Conservation (phyloP, 2,888 invertebrate genomes). For the Hypolimnas misippus region DNA sequence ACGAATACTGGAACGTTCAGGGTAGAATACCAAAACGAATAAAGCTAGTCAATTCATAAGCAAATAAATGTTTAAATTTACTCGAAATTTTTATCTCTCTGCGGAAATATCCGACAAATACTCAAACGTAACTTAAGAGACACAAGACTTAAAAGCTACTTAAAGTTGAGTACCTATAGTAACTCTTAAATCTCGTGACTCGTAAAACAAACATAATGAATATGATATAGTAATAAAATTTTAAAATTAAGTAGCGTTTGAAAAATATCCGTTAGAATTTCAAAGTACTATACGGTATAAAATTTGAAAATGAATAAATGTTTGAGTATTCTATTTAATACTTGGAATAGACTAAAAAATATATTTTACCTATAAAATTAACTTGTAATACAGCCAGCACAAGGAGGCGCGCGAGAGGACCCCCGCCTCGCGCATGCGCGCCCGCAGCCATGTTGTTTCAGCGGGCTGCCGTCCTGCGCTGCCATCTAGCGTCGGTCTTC, state of each 20-base stretch:
- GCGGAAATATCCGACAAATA: too few species aligned
- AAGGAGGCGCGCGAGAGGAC: slow-evolving; percentile 74
- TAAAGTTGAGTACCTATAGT: too few species aligned
- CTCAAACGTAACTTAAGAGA: too few species aligned
- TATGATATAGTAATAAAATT: too few species aligned
- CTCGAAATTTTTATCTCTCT: background rate
- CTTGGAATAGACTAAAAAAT: too few species aligned
- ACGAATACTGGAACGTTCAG: slow-evolving; percentile 38
- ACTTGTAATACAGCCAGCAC: slow-evolving; percentile 73
- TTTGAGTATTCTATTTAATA: background rate
- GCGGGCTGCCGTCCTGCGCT: slow-evolving; percentile 64
- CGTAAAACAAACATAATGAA: too few species aligned
- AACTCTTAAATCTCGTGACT: too few species aligned
- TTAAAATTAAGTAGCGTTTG: too few species aligned
- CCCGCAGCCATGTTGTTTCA: slow-evolving; percentile 73
- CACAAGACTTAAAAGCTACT: too few species aligned
- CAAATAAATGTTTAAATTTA: slow-evolving; percentile 4
- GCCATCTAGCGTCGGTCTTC: slow-evolving; percentile 66
- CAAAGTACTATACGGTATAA: too few species aligned
- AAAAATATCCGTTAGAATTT: too few species aligned
- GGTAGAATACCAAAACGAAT: slow-evolving; percentile 39
- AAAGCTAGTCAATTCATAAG: slow-evolving; percentile 29
- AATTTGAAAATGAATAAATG: background rate
- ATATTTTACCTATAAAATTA: slow-evolving; percentile 76
- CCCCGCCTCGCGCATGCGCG: slow-evolving; percentile 64